Evolutionary conservation across 2,888 invertebrate species (phyloP).

Genomic region (Adelognathus sp.): DNA sequence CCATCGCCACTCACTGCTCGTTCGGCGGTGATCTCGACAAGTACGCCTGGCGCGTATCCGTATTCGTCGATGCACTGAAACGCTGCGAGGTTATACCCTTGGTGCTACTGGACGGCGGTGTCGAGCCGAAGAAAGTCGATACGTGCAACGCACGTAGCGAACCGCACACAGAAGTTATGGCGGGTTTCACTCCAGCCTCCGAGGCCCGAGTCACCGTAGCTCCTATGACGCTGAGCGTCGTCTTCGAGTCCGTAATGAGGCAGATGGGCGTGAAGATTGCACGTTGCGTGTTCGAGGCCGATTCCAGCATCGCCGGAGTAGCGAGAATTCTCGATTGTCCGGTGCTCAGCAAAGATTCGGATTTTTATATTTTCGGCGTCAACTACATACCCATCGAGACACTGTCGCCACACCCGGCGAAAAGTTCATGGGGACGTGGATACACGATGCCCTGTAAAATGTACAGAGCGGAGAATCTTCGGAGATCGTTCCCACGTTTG

Average conservation of each 20-base stretch:
- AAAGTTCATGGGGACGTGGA: slow-evolving; percentile 59
- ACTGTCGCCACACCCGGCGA: slow-evolving; percentile 82
- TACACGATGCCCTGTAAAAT: slow-evolving; percentile 86
- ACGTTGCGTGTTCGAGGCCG: slow-evolving; percentile 94
- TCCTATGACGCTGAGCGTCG: slow-evolving; percentile 88
- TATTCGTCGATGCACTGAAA: slow-evolving; percentile 87
- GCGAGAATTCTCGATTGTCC: slow-evolving; percentile 91
- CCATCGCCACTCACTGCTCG: slow-evolving; percentile 85
- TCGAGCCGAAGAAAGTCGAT: slow-evolving; percentile 87
- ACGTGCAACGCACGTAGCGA: slow-evolving; percentile 85
- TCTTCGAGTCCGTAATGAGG: slow-evolving; percentile 87
- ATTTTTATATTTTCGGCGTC: slow-evolving; percentile 95
- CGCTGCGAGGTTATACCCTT: slow-evolving; percentile 88
- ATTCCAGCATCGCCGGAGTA: slow-evolving; percentile 92
- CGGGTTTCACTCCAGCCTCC: slow-evolving; percentile 81
- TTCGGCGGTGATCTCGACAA: slow-evolving; percentile 94
- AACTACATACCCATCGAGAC: slow-evolving; percentile 90
- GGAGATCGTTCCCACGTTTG: slow-evolving; percentile 86
- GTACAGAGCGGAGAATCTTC: slow-evolving; percentile 87
- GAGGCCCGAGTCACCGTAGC: slow-evolving; percentile 84
- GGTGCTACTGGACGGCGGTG: slow-evolving; percentile 91
- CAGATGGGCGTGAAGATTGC: slow-evolving; percentile 86
- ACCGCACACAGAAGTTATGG: slow-evolving; percentile 84
- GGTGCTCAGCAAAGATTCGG: slow-evolving; percentile 95
- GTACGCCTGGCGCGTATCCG: slow-evolving; percentile 84